Base-by-base conservation (phyloP, 2,888 invertebrate species). In the Alloscopus bannaensis region DNA sequence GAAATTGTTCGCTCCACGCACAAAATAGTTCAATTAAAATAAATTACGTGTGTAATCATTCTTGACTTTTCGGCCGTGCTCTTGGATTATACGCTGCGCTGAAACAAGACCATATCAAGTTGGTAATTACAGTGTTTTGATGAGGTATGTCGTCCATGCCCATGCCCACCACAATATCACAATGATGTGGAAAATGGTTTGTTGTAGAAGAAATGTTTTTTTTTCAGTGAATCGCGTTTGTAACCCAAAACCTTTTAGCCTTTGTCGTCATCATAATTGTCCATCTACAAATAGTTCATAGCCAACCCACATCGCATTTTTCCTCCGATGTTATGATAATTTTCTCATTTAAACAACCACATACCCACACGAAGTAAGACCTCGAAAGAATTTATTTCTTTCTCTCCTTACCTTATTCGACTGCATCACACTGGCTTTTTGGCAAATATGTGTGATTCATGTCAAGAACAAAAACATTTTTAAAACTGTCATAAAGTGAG, bases 381-480 rank as follows among this genome's bases (percentile, higher is more conserved):
- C n/a, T n/a, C n/a, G n/a, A n/a, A n/a, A n/a, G n/a, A n/a, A n/a
- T n/a, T n/a, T n/a, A n/a, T n/a, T n/a, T n/a, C n/a, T n/a, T 50
- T 50, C 31, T 18, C 18, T 31, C 31, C 31, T 57, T 57, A n/a
- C n/a, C 18, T 29, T 42, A 42, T 18, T 42, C 42, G 8, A 42
- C n/a, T 20, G 18, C 18, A 6, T 59, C 18, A 24, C 13, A 24
- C 26, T 36, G 11, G 16, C 24, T 42, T 66, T 73, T 69, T 62
- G 59, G 42, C 69, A 76, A 72, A 62, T 62, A 62, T 69, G n/a
- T n/a, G n/a, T n/a, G 59, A 76, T 55, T 40, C 76, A 69, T 76
- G 76, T 76, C 76, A 76, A 76, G 76, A 76, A 69, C 76, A 76
- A 69, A 76, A 76, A 64, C 69, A 68, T 69, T 76, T n/a, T 75